Conservation (phyloP, 1,140 invertebrate genomes). For the Scaptomyza montana region DNA sequence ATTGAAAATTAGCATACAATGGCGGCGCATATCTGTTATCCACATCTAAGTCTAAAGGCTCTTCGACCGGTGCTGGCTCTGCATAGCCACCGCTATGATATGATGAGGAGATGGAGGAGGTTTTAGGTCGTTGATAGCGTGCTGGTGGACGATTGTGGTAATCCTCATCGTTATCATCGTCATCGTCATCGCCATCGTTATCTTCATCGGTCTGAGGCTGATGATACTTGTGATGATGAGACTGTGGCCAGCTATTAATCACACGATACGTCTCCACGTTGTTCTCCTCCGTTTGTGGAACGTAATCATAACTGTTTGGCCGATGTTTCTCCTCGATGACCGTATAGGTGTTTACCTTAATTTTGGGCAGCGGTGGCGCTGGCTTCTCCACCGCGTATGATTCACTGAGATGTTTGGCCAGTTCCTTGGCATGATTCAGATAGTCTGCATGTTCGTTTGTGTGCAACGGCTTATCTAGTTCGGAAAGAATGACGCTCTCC, state of each 20-base stretch:
- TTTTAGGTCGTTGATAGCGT: constrained; percentile 27
- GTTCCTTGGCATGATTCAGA: constrained; percentile 71
- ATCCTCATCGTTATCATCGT: constrained; percentile 46
- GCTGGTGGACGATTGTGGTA: constrained; percentile 50
- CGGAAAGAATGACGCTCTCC: constrained; percentile 70
- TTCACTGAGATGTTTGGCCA: constrained; percentile 62
- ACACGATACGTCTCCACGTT: constrained; percentile 64
- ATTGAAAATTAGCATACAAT: constrained; percentile 22
- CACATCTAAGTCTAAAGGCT: constrained; percentile 52
- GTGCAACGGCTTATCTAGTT: constrained; percentile 68
- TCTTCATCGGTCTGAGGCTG: constrained; percentile 39
- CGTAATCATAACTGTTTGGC: constrained; percentile 45
- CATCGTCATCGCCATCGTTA: constrained; percentile 40
- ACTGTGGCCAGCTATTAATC: constrained; percentile 54
- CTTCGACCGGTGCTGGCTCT: constrained; percentile 68
- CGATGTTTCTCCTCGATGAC: constrained; percentile 68
- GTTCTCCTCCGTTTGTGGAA: constrained; percentile 38
- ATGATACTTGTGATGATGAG: constrained; percentile 15
- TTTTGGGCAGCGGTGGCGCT: constrained; percentile 51
- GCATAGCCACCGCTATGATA: constrained; percentile 28
- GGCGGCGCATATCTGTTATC: constrained; percentile 59
- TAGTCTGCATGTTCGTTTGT: constrained; percentile 75
- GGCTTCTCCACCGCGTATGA: constrained; percentile 54
- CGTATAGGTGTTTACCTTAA: constrained; percentile 74
- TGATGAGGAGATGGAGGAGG: constrained; percentile 2